Conservation (phyloP, 1,140 invertebrate species). For the Lordiphosa stackelbergi region DNA sequence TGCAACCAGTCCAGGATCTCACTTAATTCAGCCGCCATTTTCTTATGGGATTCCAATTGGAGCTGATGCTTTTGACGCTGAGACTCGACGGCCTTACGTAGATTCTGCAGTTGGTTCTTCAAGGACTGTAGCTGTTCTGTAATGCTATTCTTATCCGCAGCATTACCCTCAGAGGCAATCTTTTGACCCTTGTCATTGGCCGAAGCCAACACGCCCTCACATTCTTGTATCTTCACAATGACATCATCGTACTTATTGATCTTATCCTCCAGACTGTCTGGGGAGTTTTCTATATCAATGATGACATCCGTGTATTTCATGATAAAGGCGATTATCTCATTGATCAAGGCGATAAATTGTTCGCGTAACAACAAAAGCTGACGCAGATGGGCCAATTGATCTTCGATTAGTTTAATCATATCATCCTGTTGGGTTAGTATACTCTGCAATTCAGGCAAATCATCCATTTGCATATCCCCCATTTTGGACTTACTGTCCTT, state of each 20-base stretch:
- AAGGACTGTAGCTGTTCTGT: conserved; percentile 91
- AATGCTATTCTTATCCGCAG: conserved; percentile 90
- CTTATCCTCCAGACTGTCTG: conserved; percentile 89
- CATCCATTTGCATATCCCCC: conserved; percentile 86
- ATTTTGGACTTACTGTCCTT: conserved; percentile 89
- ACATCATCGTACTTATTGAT: conserved; percentile 92
- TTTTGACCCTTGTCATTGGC: conserved; percentile 94
- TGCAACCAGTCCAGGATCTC: conserved; percentile 91
- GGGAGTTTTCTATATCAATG: conserved; percentile 88
- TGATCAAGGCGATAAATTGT: conserved; percentile 90
- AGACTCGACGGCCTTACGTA: conserved; percentile 89
- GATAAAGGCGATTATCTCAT: conserved; percentile 91
- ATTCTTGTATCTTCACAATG: conserved; percentile 90
- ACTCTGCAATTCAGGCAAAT: conserved; percentile 86
- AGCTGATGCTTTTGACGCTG: conserved; percentile 91
- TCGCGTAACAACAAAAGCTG: conserved; percentile 88
- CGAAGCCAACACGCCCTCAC: conserved; percentile 90
- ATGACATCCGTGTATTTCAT: conserved; percentile 92
- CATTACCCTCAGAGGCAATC: conserved; percentile 91
- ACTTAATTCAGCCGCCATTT: conserved; percentile 87
- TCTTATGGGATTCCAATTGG: conserved; percentile 90
- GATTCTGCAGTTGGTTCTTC: conserved; percentile 88
- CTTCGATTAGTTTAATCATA: conserved; percentile 88
- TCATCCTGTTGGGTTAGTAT: conserved; percentile 90
- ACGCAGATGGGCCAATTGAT: conserved; percentile 87